A percentile compares a stretch with the other conserved stretches of the same genome.
These are phyloP conservation scores for Ophion ventricosus DNA, from an alignment of 2,888 invertebrate species.

Conservation along the genomic window DNA sequence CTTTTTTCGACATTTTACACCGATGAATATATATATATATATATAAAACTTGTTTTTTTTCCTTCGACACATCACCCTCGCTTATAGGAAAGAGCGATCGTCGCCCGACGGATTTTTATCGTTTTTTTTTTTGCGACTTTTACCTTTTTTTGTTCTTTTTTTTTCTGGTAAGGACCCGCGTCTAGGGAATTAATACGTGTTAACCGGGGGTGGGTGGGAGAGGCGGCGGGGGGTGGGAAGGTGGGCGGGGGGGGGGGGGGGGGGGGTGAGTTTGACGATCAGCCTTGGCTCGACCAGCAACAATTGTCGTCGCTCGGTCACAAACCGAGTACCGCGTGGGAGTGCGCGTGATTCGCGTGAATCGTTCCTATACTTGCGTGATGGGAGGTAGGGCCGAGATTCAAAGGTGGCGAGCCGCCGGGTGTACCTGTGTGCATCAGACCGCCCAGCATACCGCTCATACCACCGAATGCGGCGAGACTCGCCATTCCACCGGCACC, in stretches of 20 bases:
- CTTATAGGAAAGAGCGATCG: conserved; percentile 42
- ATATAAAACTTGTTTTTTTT: conserved; percentile 20
- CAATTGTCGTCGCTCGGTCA: conserved; percentile 71
- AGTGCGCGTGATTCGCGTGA: conserved; percentile 72
- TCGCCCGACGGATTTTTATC: conserved; percentile 29
- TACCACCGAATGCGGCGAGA: conserved; percentile 72
- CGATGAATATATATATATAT: background rate
- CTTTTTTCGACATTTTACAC: conserved; percentile 10
- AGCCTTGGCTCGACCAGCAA: conserved; percentile 70
- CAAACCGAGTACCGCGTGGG: conserved; percentile 76
- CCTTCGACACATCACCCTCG: conserved; percentile 20
- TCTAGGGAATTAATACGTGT: background rate
- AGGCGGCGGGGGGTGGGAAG: too few relatives aligned
- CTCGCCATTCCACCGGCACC: conserved; percentile 74
- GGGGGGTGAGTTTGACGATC: conserved; percentile 49
- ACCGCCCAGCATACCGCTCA: conserved; percentile 76
- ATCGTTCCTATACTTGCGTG: conserved; percentile 63
- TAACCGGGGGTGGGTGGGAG: too few relatives aligned
- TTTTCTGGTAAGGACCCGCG: background rate
- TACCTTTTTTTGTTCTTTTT: background rate
- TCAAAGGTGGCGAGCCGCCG: conserved; percentile 67
- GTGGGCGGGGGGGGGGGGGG: too few relatives aligned
- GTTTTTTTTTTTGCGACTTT: background rate
- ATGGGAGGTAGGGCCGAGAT: conserved; percentile 71
- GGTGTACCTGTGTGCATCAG: conserved; percentile 71